Evolutionary conservation across 2,797 vertebrate genomes (phyloP).

Genomic region (Pipistrellus nathusii): DNA sequence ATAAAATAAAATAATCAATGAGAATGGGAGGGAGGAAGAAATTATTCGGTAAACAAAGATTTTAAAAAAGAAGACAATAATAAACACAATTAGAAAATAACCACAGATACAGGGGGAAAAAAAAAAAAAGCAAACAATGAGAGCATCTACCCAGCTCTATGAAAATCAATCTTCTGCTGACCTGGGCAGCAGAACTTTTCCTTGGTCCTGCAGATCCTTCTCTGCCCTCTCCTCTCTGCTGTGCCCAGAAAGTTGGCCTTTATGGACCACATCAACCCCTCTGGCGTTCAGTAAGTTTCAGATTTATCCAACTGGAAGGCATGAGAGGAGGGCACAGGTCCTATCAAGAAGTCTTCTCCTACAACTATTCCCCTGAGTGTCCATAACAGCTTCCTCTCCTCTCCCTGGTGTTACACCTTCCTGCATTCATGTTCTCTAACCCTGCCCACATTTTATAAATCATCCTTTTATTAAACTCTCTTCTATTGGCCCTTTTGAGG

Average conservation of each 20-base stretch:
- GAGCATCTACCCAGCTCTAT: no score
- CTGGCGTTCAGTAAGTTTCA: neutral
- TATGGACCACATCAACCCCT: neutral
- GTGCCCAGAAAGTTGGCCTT: neutral
- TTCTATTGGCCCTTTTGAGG: neutral
- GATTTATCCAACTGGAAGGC: neutral
- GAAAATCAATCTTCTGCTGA: neutral
- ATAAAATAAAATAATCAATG: neutral
- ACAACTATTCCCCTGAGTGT: neutral
- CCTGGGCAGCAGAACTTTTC: neutral
- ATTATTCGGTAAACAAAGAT: neutral
- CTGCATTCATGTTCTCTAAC: neutral
- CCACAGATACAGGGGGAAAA: neutral
- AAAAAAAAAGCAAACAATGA: neutral
- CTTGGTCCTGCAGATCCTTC: neutral
- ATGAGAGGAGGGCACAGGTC: no score
- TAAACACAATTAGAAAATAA: neutral
- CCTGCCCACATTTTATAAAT: neutral
- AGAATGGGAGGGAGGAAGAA: neutral
- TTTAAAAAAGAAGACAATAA: neutral
- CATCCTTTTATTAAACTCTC: neutral
- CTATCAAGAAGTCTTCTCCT: neutral
- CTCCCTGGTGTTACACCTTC: neutral
- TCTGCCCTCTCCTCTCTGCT: neutral
- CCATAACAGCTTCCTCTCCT: neutral